Evolutionary conservation across 1,140 invertebrate species (phyloP), one percentile per base, ranked within the genome.

Genomic region (Tetramorium parvispinum): DNA sequence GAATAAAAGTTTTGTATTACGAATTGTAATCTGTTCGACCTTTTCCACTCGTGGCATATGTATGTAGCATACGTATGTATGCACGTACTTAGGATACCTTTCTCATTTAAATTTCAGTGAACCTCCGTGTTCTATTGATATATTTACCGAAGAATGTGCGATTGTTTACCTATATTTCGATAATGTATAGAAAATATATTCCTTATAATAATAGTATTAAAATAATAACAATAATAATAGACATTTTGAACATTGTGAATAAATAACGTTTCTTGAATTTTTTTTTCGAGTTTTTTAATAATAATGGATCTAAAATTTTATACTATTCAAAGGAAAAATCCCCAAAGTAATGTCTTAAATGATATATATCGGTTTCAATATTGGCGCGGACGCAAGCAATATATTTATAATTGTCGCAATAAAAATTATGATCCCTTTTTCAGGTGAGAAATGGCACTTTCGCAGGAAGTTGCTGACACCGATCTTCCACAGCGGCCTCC

Each of bases 401-500:
- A 53, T 10, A 53, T 18, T 16, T 53, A 16, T 18, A 53, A 53
- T 18, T 18, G 51, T 53, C 46, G 11, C 2, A 65, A 65, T 21
- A 68, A 46, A 46, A 63, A 21, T 46, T 27, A n/a, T 55, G 24
- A n/a, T 27, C 16, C 18, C 0, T 87, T 40, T 91, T 92, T 65
- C 75, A 96, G 97, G 97, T 18, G 93, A 95, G 8, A 97, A 97
- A 94, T 98, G 97, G 97, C 95, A 96, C 43, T 88, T 87, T 0
- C 93, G 97, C 57, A 94, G 98, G 16, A 97, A 97, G 93, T 91
- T 98, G 57, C 92, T 98, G 6, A 98, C 98, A 0, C 97, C 98
- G 4, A 97, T 97, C 0, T 98, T 98, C 90, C 97, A 98, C 93
- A 97, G 97, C 92, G 96, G 96, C 85, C 97, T 98, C 37, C 92